Conservation (phyloP, 2,113 vertebrate genomes). For the Dicentrarchus labrax region DNA sequence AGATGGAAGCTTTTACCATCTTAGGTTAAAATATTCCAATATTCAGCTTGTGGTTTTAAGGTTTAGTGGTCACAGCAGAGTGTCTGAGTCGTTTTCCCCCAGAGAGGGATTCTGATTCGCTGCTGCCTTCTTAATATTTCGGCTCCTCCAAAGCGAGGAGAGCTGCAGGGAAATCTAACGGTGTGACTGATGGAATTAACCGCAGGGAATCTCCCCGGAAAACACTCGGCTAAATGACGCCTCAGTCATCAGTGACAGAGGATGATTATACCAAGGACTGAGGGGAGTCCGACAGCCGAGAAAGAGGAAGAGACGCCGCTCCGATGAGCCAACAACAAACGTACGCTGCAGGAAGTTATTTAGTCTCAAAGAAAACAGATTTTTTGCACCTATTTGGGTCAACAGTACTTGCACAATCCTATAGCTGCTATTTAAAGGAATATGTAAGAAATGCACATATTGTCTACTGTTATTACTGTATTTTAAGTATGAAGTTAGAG, state of each 20-base stretch:
- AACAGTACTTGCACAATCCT: too few species aligned
- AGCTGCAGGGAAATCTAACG: constrained; percentile 58
- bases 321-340: neutral
- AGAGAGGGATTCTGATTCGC: constrained; percentile 51
- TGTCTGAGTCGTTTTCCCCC: neutral
- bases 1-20: neutral
- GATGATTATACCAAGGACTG: constrained; percentile 51
- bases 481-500: too few species aligned
- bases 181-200: constrained; percentile 77
- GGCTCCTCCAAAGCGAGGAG: constrained; percentile 47
- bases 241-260: constrained; percentile 71
- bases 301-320: constrained; percentile 4
- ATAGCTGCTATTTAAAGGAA: too few species aligned
- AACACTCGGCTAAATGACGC: constrained; percentile 67
- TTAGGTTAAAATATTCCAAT: constrained; percentile 20
- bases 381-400: too few species aligned
- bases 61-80: constrained; percentile 44
- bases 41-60: constrained; percentile 40
- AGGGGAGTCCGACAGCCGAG: constrained; percentile 34
- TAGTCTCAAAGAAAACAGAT: neutral
- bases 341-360: neutral
- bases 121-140: constrained; percentile 56
- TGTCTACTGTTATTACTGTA: too few species aligned
- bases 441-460: too few species aligned
- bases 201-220: constrained; percentile 58